Percentiles rank a stretch among this genome's conserved stretches.
phyloP scores from a whole-genome alignment of 2,888 invertebrate genomes.

The Romanomermis culicivorax region DNA sequence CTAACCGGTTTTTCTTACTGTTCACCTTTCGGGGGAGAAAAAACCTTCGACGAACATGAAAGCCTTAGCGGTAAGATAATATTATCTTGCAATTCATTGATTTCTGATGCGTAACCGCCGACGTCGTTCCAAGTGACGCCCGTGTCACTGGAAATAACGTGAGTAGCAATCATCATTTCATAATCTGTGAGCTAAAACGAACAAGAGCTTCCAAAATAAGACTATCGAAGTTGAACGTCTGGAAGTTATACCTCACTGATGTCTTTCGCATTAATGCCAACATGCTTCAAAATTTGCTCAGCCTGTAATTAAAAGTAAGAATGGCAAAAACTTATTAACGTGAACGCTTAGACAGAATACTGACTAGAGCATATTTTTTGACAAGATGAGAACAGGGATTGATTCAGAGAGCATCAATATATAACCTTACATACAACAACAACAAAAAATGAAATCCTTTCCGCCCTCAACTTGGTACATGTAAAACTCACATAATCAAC shows the following conservation, averaged over 20 bases:
- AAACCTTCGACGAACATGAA: background rate
- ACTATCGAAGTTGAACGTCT: background rate
- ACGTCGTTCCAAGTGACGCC: background rate
- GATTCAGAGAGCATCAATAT: too few species aligned
- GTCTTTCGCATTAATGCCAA: constrained; percentile 15
- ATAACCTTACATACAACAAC: too few species aligned
- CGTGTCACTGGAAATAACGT: constrained; percentile 13
- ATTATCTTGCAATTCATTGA: constrained; percentile 19
- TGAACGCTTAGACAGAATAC: too few species aligned
- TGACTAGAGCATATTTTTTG: too few species aligned
- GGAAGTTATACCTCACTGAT: background rate
- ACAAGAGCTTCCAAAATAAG: background rate
- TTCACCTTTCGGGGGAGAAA: constrained; percentile 15
- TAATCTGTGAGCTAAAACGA: constrained; percentile 19
- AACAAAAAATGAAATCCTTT: background rate
- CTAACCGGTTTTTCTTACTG: too few species aligned
- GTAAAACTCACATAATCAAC: too few species aligned
- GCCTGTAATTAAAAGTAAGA: constrained; percentile 12
- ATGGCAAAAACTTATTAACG: background rate
- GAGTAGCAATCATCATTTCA: constrained; percentile 21
- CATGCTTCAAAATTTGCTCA: constrained; percentile 15
- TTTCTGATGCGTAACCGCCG: constrained; percentile 14
- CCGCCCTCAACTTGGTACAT: too few species aligned
- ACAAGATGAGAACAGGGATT: too few species aligned
- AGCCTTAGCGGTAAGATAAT: constrained; percentile 20